Conservation (phyloP, 2,113 vertebrate species). For the Sebastes fasciatus region DNA sequence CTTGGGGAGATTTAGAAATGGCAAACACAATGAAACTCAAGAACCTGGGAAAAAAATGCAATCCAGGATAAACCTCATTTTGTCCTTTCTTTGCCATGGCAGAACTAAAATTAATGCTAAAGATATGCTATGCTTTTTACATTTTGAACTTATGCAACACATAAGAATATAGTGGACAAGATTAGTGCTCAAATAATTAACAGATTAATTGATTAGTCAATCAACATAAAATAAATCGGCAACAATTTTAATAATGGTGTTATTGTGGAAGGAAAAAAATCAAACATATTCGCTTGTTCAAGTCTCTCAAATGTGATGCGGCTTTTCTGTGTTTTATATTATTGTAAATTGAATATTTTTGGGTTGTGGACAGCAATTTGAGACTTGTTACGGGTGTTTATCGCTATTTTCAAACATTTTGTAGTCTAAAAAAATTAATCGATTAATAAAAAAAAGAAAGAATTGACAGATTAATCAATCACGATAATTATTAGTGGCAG, state of each 20-base stretch:
- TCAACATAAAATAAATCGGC: background rate
- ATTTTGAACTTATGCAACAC: background rate
- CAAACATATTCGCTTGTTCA: background rate
- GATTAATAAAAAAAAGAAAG: background rate
- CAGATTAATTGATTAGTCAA: background rate
- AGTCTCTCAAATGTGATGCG: background rate
- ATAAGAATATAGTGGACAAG: background rate
- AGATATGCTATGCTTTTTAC: background rate
- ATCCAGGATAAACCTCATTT: slow-evolving; percentile 25
- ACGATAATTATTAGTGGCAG: background rate
- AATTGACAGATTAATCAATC: background rate
- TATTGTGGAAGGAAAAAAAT: background rate
- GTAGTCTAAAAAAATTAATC: background rate
- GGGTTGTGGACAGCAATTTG: background rate
- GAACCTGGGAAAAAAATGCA: slow-evolving; percentile 47
- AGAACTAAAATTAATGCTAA: slow-evolving; percentile 15
- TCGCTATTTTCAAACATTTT: background rate
- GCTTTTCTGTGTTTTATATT: background rate
- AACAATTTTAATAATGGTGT: background rate
- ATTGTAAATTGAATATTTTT: slow-evolving; percentile 1
- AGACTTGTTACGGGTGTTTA: background rate
- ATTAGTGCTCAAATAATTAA: background rate
- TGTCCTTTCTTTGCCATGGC: slow-evolving; percentile 3
- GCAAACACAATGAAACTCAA: slow-evolving; percentile 82
- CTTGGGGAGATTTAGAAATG: slow-evolving; percentile 76